Evolutionary conservation across 2,113 vertebrate species (phyloP).

Genomic region (Pseudopipra pipra): DNA sequence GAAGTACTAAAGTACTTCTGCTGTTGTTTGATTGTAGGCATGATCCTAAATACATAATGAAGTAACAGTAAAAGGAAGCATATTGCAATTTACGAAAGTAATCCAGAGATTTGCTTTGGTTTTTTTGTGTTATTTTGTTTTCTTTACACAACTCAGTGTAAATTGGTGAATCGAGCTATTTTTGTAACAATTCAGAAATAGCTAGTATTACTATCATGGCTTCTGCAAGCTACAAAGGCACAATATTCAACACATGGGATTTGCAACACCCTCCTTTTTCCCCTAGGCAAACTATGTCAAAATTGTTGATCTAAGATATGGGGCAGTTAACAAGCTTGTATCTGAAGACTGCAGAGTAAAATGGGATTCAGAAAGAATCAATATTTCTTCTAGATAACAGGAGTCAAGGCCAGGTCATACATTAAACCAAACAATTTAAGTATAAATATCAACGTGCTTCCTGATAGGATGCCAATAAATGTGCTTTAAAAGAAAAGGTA

Average conservation of each 20-base stretch:
- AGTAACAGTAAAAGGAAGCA: not conserved
- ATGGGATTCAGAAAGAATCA: not conserved
- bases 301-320: slow-evolving; percentile 17
- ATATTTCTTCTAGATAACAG: slow-evolving; percentile 15
- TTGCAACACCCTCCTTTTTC: not conserved
- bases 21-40: not conserved
- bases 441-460: slow-evolving; percentile 17
- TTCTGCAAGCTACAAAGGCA: not conserved
- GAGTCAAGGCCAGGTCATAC: slow-evolving; percentile 19
- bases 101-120: not conserved
- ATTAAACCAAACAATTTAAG: slow-evolving; percentile 20
- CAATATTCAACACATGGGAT: not conserved
- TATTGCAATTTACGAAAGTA: not conserved
- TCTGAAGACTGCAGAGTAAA: not conserved
- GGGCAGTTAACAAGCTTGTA: slow-evolving; percentile 9
- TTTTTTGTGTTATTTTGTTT: not conserved
- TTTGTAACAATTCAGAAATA: not conserved
- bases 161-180: not conserved
- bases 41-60: not conserved
- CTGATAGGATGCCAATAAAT: slow-evolving; percentile 26
- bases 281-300: not conserved
- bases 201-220: not conserved
- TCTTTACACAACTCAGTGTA: not conserved
- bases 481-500: slow-evolving; percentile 18
- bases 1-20: not conserved